Percentiles rank a stretch among this genome's conserved stretches.
These are phyloP conservation scores for Anthrax anthrax DNA, from an alignment of 2,888 invertebrate genomes.

Conservation along the genomic window DNA sequence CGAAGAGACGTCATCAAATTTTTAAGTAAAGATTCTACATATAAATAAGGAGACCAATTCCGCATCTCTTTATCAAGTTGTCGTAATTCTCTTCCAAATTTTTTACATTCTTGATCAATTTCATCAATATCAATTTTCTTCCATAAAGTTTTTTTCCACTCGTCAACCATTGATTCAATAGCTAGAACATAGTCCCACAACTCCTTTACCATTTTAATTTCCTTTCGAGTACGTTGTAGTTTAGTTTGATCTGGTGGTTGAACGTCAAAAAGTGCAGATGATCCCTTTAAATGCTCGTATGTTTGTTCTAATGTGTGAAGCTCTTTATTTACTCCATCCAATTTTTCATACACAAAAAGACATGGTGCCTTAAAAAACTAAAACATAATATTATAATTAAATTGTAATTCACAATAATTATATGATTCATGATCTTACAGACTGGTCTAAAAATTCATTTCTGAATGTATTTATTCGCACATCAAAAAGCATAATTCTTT, in stretches of 20 bases:
- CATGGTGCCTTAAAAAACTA: slow-evolving; percentile 50
- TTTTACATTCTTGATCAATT: slow-evolving; percentile 91
- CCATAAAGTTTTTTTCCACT: slow-evolving; percentile 92
- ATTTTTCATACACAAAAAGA: slow-evolving; percentile 47
- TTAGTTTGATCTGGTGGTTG: slow-evolving; percentile 69
- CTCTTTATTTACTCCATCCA: slow-evolving; percentile 55
- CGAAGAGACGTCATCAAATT: slow-evolving; percentile 86
- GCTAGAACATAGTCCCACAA: slow-evolving; percentile 83
- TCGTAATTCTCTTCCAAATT: slow-evolving; percentile 72
- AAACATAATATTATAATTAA: slow-evolving; percentile 2
- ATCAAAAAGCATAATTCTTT: slow-evolving; percentile 67
- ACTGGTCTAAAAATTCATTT: slow-evolving; percentile 49
- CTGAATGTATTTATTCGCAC: slow-evolving; percentile 62
- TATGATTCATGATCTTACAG: slow-evolving; percentile 14
- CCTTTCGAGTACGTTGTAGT: slow-evolving; percentile 57
- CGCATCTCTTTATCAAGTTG: slow-evolving; percentile 69
- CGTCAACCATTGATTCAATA: slow-evolving; percentile 66
- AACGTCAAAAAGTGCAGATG: slow-evolving; percentile 74
- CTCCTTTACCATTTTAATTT: slow-evolving; percentile 59
- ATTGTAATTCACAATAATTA: slow-evolving; percentile 33
- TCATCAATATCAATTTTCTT: slow-evolving; percentile 84
- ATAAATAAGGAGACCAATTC: slow-evolving; percentile 62
- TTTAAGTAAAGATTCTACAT: slow-evolving; percentile 67
- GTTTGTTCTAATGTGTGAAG: slow-evolving; percentile 52
- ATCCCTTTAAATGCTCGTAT: slow-evolving; percentile 49